A percentile compares a stretch with the other conserved stretches of the same genome.
Evolutionary conservation across 2,113 vertebrate species (phyloP).

Genomic region (Regulus satrapa): DNA sequence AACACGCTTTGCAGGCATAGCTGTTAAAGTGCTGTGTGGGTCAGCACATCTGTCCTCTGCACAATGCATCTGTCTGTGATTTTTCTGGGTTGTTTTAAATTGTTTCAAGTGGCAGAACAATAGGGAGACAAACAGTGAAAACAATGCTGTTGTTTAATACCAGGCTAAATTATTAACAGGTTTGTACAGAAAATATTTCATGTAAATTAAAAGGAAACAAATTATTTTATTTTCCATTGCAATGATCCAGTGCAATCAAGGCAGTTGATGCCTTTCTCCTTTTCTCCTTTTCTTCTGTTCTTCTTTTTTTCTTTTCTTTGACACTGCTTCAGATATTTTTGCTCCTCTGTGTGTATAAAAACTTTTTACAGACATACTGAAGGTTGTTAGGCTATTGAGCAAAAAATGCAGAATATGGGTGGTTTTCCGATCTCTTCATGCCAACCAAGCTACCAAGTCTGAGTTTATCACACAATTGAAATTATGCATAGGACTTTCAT

Average conservation of each 20-base stretch:
- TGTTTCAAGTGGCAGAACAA: conserved; percentile 27
- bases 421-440: neutral
- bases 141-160: conserved; percentile 13
- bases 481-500: neutral
- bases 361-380: neutral
- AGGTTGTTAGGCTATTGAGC: neutral
- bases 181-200: neutral
- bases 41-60: conserved; percentile 3
- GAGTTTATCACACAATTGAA: neutral
- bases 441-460: neutral
- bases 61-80: neutral
- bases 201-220: neutral
- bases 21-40: neutral
- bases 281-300: neutral
- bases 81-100: conserved; percentile 1
- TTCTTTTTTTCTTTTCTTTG: too few relatives aligned
- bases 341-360: neutral
- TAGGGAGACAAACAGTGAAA: conserved; percentile 17
- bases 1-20: neutral
- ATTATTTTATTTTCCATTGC: conserved; percentile 6
- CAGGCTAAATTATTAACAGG: conserved; percentile 46
- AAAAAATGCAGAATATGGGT: neutral
- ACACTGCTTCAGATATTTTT: neutral
- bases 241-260: neutral
- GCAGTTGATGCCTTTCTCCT: neutral